Evolutionary conservation across 1,140 invertebrate species (phyloP), one percentile per base, ranked within the genome.

Genomic region (Nasonia vitripennis): DNA sequence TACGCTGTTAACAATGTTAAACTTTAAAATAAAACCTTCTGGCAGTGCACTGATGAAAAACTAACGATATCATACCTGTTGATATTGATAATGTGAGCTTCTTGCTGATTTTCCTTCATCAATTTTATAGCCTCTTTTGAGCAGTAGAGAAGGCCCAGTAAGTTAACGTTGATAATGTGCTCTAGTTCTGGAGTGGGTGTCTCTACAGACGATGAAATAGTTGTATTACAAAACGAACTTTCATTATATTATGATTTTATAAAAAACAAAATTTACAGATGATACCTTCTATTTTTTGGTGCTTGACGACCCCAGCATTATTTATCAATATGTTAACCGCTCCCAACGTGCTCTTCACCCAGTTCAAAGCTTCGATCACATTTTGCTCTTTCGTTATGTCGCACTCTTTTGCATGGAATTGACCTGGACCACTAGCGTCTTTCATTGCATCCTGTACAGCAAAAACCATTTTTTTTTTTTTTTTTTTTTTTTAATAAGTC

Each of bases 21-120:
- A 78, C 62, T 17, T 45, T 37, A 77, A 2, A 14, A 23, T 55
- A 62, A 78, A 5, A 31, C 4, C 0, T 7, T 41, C 10, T 45
- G 10, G 7, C 7, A 45, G 0, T 45, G 41, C 10, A 7, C 9
- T 45, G 6, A 45, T 9, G 68, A 31, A 0, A 12, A 71, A 71
- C 5, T 34, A 71, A 31, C 2, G 7, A 67, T 77, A 20, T 20
- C 41, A 17, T 83, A 95, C 95, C 95, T 95, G 89, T 95, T 95
- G 34, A 96, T 93, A 84, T 95, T 94, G 74, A 96, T 94, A 82
- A 96, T 94, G 87, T 96, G 96, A 2, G 96, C 96, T 87, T 95
- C 94, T 9, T 95, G 92, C n/a, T 92, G 88, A 31, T 94, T 92
- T 83, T 94, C 93, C 83, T 91, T 93, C 95, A 96, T 96, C 3